These are phyloP conservation scores for Dendrocincla tyrannina DNA, from an alignment of 2,797 vertebrate genomes.

Conservation along the genomic window DNA sequence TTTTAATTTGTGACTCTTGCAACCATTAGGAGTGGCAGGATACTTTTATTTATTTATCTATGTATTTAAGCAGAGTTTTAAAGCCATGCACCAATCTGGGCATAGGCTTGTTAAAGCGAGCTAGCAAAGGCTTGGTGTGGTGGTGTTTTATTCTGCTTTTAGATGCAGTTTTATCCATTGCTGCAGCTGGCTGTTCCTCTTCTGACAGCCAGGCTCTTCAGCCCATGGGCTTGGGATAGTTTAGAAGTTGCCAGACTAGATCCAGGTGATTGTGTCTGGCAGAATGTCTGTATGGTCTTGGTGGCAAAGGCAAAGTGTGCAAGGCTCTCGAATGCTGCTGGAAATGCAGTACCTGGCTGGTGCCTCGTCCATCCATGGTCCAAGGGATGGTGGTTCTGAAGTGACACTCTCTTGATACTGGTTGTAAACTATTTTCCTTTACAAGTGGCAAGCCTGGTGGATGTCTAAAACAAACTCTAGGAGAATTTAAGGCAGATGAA, in stretches of 20 bases:
- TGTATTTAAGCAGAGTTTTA: neutral
- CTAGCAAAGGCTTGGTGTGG: neutral
- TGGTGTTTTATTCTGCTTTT: conserved; percentile 12
- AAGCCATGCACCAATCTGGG: neutral
- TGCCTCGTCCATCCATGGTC: neutral
- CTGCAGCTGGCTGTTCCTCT: conserved; percentile 32
- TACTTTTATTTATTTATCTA: neutral
- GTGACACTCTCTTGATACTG: neutral
- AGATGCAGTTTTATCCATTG: conserved; percentile 5
- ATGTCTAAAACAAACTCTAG: neutral
- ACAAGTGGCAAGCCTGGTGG: neutral
- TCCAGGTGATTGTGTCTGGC: conserved; percentile 14
- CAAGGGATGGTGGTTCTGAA: neutral
- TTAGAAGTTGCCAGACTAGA: neutral
- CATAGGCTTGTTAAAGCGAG: neutral
- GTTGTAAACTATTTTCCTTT: neutral
- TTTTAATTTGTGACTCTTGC: neutral
- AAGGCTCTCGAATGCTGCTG: neutral
- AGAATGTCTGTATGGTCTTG: neutral
- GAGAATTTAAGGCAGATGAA: conserved; percentile 2
- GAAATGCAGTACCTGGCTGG: neutral
- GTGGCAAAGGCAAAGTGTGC: neutral
- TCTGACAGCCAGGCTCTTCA: conserved; percentile 11
- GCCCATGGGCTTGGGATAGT: neutral
- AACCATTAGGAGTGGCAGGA: neutral